Evolutionary conservation across 2,888 invertebrate species (phyloP).

Genomic region (Strigamia maritima): DNA sequence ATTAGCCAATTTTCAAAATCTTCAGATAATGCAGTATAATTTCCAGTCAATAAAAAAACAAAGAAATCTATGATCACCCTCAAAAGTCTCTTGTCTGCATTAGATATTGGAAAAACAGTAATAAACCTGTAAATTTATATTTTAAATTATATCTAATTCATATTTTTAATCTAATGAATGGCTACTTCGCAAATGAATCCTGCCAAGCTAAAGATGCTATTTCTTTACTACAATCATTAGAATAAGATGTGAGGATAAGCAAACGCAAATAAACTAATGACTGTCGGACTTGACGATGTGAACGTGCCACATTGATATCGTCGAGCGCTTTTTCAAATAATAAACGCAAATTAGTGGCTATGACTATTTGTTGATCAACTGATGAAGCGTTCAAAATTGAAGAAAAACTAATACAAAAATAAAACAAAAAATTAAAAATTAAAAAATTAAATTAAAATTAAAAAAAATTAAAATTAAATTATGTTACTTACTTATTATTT

Average conservation of each 20-base stretch:
- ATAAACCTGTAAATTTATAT: neutral
- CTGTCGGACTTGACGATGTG: neutral
- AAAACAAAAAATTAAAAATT: too few species aligned
- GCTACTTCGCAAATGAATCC: neutral
- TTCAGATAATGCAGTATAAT: neutral
- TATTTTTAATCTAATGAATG: neutral
- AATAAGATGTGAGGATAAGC: neutral
- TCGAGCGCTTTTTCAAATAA: neutral
- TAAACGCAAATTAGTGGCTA: neutral
- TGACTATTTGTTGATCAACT: neutral
- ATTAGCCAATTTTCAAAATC: neutral
- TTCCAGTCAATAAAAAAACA: neutral
- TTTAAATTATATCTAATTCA: neutral
- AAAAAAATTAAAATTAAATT: neutral
- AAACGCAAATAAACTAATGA: neutral
- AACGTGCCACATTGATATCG: neutral
- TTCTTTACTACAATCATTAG: neutral
- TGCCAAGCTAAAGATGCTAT: neutral
- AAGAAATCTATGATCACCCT: neutral
- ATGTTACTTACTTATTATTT: neutral
- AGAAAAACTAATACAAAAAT: slow-evolving; percentile 15
- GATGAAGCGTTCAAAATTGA: neutral
- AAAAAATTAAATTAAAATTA: neutral
- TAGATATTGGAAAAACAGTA: neutral
- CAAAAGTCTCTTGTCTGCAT: neutral